phyloP scores from a whole-genome alignment of 2,113 vertebrate genomes.

The Xerus inauris region DNA sequence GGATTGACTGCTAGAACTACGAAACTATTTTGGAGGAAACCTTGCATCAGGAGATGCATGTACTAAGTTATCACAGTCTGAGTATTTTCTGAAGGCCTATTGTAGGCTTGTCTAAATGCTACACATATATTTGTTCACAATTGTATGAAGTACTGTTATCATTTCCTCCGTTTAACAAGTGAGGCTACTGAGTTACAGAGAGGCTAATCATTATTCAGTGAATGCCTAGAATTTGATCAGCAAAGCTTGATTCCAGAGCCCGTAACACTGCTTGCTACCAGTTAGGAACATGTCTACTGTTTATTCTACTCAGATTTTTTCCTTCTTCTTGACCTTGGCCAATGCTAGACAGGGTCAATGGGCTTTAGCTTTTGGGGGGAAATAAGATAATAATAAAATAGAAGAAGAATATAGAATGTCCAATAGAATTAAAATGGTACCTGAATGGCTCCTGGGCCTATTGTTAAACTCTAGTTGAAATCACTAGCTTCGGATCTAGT shows the following conservation, averaged over 20 bases:
- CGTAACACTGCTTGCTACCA: not conserved
- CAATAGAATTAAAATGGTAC: not conserved
- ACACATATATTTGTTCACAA: not conserved
- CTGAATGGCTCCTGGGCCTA: not conserved
- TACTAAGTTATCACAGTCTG: not conserved
- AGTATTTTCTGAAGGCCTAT: not conserved
- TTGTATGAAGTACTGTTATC: not conserved
- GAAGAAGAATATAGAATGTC: not conserved
- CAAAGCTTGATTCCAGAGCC: not conserved
- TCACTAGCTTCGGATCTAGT: not conserved
- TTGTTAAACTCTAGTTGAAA: not conserved
- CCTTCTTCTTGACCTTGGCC: not conserved
- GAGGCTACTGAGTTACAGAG: not conserved
- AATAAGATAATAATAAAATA: not conserved
- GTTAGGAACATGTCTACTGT: not conserved
- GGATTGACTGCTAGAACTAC: not conserved
- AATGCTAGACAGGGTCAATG: not conserved
- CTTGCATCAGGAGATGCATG: not conserved
- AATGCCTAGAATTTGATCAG: not conserved
- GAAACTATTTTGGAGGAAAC: not conserved
- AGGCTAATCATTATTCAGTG: not conserved
- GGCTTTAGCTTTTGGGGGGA: not conserved
- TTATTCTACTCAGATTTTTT: not conserved
- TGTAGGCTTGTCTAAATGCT: not conserved
- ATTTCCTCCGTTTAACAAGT: not conserved